Conservation (phyloP, 2,888 invertebrate genomes). For the Dyspetes luteomarginatus region DNA sequence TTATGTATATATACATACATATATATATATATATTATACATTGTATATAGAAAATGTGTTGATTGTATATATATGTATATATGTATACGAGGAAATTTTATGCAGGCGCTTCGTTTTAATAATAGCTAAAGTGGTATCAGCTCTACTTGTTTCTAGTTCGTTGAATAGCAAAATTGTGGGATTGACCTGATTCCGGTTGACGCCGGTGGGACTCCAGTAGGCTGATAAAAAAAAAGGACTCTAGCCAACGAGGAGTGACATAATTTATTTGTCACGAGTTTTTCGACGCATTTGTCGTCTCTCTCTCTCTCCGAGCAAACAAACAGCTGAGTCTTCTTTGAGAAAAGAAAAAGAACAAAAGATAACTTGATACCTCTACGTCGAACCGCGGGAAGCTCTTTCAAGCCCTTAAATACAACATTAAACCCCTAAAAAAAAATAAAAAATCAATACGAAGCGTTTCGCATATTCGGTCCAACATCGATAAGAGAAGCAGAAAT, state of each 20-base stretch:
- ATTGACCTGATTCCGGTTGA: constrained; percentile 46
- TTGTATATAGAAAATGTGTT: too few relatives aligned
- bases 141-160: constrained; percentile 51
- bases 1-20: too few relatives aligned
- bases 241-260: neutral
- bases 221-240: neutral
- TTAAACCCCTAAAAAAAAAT: too few relatives aligned
- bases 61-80: too few relatives aligned
- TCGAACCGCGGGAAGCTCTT: neutral
- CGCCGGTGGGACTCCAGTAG: constrained; percentile 14
- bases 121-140: constrained; percentile 34
- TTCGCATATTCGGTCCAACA: too few relatives aligned
- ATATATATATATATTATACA: too few relatives aligned
- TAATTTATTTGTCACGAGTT: constrained; percentile 40
- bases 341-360: constrained; percentile 16
- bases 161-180: constrained; percentile 53
- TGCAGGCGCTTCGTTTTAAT: constrained; percentile 12
- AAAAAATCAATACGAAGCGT: too few relatives aligned
- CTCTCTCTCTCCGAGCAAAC: constrained; percentile 14
- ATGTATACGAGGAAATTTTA: neutral
- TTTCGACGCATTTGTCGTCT: neutral
- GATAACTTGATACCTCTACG: neutral
- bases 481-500: too few relatives aligned
- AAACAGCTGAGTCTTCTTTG: constrained; percentile 13
- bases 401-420: neutral